Evolutionary conservation across 1,140 invertebrate genomes (phyloP), one percentile per base, ranked within the genome.

Genomic region (Scaptomyza montana): DNA sequence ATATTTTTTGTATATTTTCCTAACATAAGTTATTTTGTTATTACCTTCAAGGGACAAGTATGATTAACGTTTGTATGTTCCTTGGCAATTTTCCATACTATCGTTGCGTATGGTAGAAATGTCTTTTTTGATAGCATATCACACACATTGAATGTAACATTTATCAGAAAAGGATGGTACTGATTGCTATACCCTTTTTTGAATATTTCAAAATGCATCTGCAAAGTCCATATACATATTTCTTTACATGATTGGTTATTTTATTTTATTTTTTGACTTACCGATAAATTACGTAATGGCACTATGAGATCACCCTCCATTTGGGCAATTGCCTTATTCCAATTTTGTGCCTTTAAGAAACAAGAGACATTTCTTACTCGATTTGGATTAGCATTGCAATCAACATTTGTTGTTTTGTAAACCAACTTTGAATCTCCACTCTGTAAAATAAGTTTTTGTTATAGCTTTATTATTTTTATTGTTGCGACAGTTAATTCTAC

Each of bases 61-160:
- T 82, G 78, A 57, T 82, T 82, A 0, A 68, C 46, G 21, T 78
- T 78, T 10, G 75, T 41, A 33, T 61, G 74, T 0, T 54, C 28
- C 10, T 45, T 74, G 1, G 47, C 7, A 3, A 61, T 10, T 25
- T 62, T 56, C 61, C 19, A 33, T 6, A 57, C n/a, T 5, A 66
- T 51, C 3, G 12, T 71, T 2, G 45, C 61, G 30, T 78, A 78
- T 0, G 50, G 19, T 9, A 53, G 9, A 43, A 28, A 62, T 7
- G 21, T 78, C 28, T 56, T 41, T 1, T 60, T 70, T 0, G 51
- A 50, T 3, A 78, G 7, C 4, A 74, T 19, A 12, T 78, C 75
- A 19, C 75, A 78, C 7, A 78, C 19, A 39, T 70, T 74, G 3
- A 74, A 13, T 0, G 8, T 9, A 12, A 70, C 66, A 53, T 78